A percentile compares a stretch with the other conserved stretches of the same genome.
Evolutionary conservation across 2,888 invertebrate genomes (phyloP).

Genomic region (Noctua fimbriata): DNA sequence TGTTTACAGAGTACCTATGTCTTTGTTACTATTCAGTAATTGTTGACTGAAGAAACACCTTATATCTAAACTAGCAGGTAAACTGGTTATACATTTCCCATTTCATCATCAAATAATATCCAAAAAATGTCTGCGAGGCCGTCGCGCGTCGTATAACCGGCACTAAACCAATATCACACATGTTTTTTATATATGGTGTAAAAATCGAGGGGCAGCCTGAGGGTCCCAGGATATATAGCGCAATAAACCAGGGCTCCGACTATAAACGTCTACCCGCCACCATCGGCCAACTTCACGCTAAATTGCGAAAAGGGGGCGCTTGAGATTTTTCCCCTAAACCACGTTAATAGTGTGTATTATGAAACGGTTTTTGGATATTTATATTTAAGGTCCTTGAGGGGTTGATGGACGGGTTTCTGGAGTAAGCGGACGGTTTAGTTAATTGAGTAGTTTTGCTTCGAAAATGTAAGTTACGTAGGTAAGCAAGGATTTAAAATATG

Average conservation of each 20-base stretch:
- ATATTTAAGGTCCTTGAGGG: constrained; percentile 51
- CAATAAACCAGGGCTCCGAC: constrained; percentile 83
- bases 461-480: background rate
- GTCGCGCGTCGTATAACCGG: constrained; percentile 49
- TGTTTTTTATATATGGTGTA: constrained; percentile 81
- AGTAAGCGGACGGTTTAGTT: constrained; percentile 1
- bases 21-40: background rate
- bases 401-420: constrained; percentile 1
- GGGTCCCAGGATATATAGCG: constrained; percentile 84
- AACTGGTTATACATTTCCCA: constrained; percentile 5
- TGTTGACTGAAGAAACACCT: background rate
- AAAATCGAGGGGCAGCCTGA: constrained; percentile 71
- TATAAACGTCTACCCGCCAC: constrained; percentile 82
- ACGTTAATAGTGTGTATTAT: constrained; percentile 65
- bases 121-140: constrained; percentile 22
- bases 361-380: constrained; percentile 62
- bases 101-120: constrained; percentile 45
- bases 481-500: background rate
- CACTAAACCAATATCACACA: constrained; percentile 74
- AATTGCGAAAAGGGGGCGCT: constrained; percentile 76
- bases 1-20: background rate
- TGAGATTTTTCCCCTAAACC: constrained; percentile 61
- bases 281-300: constrained; percentile 77
- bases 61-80: background rate
- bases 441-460: background rate